Conservation (phyloP, 2,888 invertebrate genomes). For the Lepidonotus clava region DNA sequence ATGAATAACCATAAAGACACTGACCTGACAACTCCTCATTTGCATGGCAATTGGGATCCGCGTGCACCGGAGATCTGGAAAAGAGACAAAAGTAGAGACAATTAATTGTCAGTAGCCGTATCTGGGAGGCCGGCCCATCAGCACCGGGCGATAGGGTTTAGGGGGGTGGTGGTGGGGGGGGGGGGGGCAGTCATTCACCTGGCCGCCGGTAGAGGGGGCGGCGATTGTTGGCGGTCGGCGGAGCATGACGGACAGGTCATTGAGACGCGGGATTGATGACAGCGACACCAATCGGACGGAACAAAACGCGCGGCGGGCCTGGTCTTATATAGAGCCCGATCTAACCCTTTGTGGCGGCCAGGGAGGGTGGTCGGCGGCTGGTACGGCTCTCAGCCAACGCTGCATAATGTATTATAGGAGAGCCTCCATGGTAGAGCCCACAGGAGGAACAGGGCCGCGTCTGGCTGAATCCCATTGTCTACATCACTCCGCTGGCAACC, state of each 20-base stretch:
- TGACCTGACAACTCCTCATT: conserved; percentile 23
- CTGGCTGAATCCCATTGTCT: too few species aligned
- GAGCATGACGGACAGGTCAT: background rate
- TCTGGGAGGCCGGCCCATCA: background rate
- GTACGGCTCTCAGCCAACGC: too few species aligned
- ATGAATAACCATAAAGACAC: background rate
- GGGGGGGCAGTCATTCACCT: background rate
- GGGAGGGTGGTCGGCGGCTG: too few species aligned
- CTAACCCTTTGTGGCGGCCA: too few species aligned
- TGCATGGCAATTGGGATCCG: conserved; percentile 1
- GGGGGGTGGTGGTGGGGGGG: background rate
- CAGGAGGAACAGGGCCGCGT: too few species aligned
- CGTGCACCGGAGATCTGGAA: conserved; percentile 21
- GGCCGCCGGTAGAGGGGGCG: background rate
- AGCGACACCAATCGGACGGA: too few species aligned
- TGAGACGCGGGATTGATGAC: background rate
- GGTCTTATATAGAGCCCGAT: too few species aligned
- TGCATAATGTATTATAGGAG: too few species aligned
- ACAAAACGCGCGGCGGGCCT: too few species aligned
- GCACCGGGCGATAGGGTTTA: background rate
- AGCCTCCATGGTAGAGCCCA: too few species aligned
- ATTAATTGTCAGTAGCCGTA: background rate
- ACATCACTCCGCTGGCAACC: too few species aligned
- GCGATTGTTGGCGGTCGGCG: background rate
- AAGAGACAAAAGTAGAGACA: conserved; percentile 18